These are phyloP conservation scores for Timema podura DNA, from an alignment of 2,888 invertebrate species.

Conservation along the genomic window DNA sequence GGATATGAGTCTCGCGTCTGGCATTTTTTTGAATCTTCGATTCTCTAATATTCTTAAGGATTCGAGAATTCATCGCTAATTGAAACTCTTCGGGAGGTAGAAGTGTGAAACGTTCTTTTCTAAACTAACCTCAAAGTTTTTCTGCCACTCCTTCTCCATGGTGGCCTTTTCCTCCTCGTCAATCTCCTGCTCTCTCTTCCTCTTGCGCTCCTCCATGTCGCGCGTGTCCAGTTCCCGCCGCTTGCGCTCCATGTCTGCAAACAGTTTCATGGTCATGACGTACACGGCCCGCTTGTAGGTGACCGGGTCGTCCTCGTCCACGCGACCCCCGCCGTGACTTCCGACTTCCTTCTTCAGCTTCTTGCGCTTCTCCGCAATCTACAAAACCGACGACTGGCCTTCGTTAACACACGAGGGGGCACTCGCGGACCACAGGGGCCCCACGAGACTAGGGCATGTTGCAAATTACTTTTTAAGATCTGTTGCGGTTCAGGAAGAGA, in stretches of 20 bases:
- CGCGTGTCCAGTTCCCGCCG: constrained; percentile 79
- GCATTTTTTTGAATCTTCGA: no score
- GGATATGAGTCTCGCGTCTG: no score
- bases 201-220: constrained; percentile 88
- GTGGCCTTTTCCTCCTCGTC: constrained; percentile 88
- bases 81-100: no score
- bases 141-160: constrained; percentile 94
- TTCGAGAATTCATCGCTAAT: no score
- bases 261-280: constrained; percentile 97
- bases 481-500: no score
- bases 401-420: background rate
- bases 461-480: no score
- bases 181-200: constrained; percentile 90
- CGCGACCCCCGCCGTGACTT: constrained; percentile 45
- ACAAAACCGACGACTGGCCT: constrained; percentile 18
- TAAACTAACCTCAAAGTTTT: constrained; percentile 84
- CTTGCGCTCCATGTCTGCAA: constrained; percentile 94
- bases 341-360: constrained; percentile 82
- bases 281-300: constrained; percentile 91
- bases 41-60: no score
- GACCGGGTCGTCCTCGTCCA: constrained; percentile 80
- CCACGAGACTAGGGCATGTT: no score
- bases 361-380: constrained; percentile 91
- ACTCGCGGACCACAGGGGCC: no score
- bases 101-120: no score